phyloP scores from a whole-genome alignment of 2,888 invertebrate genomes.

The Litoditis marina region DNA sequence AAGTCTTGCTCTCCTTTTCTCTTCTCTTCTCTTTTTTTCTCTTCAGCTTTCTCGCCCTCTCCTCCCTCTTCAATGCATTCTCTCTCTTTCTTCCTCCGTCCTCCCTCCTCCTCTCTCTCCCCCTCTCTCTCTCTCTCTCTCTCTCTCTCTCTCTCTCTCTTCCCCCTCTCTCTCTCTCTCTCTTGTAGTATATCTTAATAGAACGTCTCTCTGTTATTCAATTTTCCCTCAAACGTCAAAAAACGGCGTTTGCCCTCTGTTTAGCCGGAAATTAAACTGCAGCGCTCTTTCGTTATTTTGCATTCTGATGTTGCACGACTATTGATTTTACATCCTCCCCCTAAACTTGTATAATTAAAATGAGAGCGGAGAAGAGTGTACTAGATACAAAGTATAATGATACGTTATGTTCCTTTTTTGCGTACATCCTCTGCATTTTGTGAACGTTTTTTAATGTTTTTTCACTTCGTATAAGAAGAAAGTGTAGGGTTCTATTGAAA shows the following conservation, averaged over 20 bases:
- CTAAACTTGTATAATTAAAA: no score
- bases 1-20: neutral
- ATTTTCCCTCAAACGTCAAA: neutral
- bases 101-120: neutral
- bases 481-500: no score
- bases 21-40: neutral
- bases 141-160: neutral
- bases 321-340: no score
- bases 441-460: no score
- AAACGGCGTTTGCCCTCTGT: neutral
- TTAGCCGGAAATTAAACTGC: neutral
- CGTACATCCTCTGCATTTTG: no score
- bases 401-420: no score
- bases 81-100: neutral
- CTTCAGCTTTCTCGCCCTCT: neutral
- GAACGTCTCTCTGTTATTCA: neutral
- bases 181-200: neutral
- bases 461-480: no score
- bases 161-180: neutral
- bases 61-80: neutral
- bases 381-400: no score
- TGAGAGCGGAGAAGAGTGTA: no score
- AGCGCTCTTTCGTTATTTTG: no score
- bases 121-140: neutral
- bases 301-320: no score